phyloP scores from a whole-genome alignment of 2,888 invertebrate genomes.

The Hermodice carunculata region DNA sequence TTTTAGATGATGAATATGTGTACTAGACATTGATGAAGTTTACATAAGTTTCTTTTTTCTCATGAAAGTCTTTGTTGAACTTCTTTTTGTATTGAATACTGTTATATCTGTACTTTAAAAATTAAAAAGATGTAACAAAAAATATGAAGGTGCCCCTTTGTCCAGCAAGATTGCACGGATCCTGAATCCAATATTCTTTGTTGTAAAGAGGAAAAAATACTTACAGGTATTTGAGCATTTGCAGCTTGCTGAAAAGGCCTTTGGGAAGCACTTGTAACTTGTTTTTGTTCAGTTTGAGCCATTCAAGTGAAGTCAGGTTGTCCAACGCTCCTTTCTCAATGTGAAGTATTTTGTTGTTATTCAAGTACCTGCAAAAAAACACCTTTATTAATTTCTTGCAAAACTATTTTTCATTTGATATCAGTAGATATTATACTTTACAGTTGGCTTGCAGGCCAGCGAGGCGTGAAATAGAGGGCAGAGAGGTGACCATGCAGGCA shows the following conservation, averaged over 20 bases:
- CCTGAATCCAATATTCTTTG: slow-evolving; percentile 87
- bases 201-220: slow-evolving; percentile 72
- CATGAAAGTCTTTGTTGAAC: too few relatives aligned
- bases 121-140: too few relatives aligned
- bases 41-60: too few relatives aligned
- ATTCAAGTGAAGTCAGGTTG: slow-evolving; percentile 79
- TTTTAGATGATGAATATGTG: too few relatives aligned
- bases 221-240: slow-evolving; percentile 80
- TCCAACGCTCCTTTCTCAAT: slow-evolving; percentile 82
- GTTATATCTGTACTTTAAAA: too few relatives aligned
- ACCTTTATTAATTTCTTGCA: background rate
- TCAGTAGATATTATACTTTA: background rate
- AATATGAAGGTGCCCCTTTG: too few relatives aligned
- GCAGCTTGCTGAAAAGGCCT: slow-evolving; percentile 80
- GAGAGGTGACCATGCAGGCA: too few relatives aligned
- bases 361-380: slow-evolving; percentile 75
- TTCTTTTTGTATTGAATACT: too few relatives aligned
- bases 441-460: too few relatives aligned
- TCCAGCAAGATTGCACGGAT: slow-evolving; percentile 82
- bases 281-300: slow-evolving; percentile 86
- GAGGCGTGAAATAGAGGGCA: too few relatives aligned
- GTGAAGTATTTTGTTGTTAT: slow-evolving; percentile 80
- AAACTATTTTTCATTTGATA: background rate
- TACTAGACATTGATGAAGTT: too few relatives aligned
- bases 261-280: slow-evolving; percentile 76